Evolutionary conservation across 64 coral and sea anemone species (phyloP).

Genomic region (Montipora cactus): DNA sequence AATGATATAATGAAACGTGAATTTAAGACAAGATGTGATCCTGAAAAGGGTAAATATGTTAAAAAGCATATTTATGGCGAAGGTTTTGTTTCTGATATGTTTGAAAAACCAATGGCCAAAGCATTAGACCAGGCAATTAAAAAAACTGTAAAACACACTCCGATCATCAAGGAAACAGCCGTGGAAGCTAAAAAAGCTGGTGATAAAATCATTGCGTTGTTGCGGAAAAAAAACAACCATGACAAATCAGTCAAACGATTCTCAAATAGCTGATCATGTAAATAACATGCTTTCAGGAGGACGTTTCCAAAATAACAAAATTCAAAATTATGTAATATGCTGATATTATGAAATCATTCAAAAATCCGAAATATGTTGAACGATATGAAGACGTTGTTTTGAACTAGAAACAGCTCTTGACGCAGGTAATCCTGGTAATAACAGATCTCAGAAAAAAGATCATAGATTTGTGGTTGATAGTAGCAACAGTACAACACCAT

Average conservation of each 20-base stretch:
- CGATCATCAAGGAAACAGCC: not conserved
- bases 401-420: slow-evolving; percentile 14
- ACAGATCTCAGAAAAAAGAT: not conserved
- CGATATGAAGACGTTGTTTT: slow-evolving; percentile 37
- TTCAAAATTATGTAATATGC: slow-evolving; percentile 2
- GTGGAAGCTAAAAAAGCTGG: not conserved
- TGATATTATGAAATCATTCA: not conserved
- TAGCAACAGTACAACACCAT: not conserved
- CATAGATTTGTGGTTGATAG: slow-evolving; percentile 21
- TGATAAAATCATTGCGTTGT: slow-evolving; percentile 11
- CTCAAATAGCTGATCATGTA: no score
- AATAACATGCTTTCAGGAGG: no score
- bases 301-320: not conserved
- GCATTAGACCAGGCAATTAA: not conserved
- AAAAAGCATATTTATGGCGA: slow-evolving; percentile 54
- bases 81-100: slow-evolving; percentile 6
- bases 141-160: not conserved
- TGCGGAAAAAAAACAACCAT: not conserved
- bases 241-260: no score
- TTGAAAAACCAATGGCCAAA: no score
- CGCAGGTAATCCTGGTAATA: not conserved
- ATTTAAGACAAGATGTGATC: not conserved
- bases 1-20: slow-evolving; percentile 8
- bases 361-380: slow-evolving; percentile 1
- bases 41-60: slow-evolving; percentile 12